Evolutionary conservation across 2,888 invertebrate species (phyloP).

Genomic region (Rotaria magnacalcarata): DNA sequence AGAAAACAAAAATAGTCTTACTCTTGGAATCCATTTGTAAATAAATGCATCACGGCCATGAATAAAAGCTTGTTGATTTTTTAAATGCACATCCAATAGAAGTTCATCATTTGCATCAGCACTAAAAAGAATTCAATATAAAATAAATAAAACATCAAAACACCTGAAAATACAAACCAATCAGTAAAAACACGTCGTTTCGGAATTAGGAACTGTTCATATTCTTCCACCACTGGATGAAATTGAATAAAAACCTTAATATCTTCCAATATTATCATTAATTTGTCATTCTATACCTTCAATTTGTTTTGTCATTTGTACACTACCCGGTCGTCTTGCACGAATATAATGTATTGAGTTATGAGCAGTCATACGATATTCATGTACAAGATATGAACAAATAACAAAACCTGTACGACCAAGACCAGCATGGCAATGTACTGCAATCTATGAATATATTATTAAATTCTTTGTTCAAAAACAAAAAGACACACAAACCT

Average conservation of each 20-base stretch:
- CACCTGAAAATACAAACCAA: background rate
- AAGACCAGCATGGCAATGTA: conserved; percentile 47
- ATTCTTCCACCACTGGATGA: background rate
- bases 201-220: background rate
- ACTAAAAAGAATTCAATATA: background rate
- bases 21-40: background rate
- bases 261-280: background rate
- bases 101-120: background rate
- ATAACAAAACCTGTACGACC: conserved; percentile 46
- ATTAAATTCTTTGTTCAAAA: background rate
- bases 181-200: conserved; percentile 27
- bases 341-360: conserved; percentile 42
- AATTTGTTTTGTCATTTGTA: conserved; percentile 44
- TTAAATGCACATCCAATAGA: background rate
- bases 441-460: conserved; percentile 13
- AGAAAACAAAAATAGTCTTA: background rate
- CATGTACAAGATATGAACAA: conserved; percentile 40
- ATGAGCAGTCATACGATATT: conserved; percentile 37
- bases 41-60: conserved; percentile 32
- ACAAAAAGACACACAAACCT: background rate
- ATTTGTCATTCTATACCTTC: background rate
- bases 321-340: conserved; percentile 42
- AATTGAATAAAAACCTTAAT: background rate
- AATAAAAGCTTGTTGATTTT: conserved; percentile 30
- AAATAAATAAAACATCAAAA: background rate